Conservation (phyloP, 2,888 invertebrate species). For the Pharmacophagus antenor region DNA sequence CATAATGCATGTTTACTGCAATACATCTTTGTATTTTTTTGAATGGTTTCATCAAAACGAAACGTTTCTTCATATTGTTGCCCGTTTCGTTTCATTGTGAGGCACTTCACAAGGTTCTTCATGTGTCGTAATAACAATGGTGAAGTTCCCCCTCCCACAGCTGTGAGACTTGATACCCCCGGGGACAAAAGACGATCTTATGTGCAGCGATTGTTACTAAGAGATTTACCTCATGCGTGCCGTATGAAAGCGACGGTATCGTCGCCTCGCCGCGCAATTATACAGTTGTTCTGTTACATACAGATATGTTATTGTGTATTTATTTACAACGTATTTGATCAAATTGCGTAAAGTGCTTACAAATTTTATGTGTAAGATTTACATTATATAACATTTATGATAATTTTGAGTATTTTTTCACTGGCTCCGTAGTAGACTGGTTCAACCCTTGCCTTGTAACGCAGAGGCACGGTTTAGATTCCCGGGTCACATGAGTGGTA, state of each 20-base stretch:
- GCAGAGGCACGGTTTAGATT: no score
- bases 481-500: no score
- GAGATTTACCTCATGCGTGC: background rate
- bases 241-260: background rate
- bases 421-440: no score
- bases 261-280: background rate
- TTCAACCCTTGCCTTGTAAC: no score
- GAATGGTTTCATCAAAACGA: no score
- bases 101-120: slow-evolving; percentile 6
- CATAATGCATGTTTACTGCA: no score
- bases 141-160: background rate
- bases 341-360: background rate
- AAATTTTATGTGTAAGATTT: no score
- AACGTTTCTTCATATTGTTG: background rate
- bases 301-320: background rate
- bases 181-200: slow-evolving; percentile 20
- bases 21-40: no score
- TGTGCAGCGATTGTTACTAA: slow-evolving; percentile 8
- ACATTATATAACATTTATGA: no score
- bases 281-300: background rate
- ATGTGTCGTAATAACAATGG: background rate
- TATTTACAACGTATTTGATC: background rate
- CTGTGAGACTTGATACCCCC: slow-evolving; percentile 3
- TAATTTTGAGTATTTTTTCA: no score
- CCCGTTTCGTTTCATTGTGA: slow-evolving; percentile 5